Conservation (phyloP, 2,113 vertebrate species). For the Corvus hawaiiensis region DNA sequence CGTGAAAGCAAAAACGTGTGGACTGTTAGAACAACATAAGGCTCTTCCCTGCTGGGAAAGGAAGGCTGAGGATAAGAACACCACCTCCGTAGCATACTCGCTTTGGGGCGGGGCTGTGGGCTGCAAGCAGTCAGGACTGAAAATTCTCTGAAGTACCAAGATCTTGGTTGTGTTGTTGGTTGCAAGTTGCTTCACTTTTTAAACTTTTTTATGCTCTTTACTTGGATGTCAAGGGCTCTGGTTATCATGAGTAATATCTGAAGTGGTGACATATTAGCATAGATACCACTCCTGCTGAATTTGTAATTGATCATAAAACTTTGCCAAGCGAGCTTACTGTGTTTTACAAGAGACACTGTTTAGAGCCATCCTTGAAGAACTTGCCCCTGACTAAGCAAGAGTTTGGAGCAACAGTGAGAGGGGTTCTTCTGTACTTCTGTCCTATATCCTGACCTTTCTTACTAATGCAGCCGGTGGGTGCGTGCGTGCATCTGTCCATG, state of each 20-base stretch:
- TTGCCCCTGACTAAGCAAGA: neutral
- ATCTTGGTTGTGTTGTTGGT: neutral
- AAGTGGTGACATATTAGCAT: neutral
- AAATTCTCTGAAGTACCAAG: neutral
- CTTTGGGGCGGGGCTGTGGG: accelerated
- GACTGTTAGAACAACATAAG: neutral
- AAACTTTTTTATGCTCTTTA: neutral
- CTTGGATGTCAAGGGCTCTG: slow-evolving; percentile 13
- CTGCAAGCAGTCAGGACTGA: neutral
- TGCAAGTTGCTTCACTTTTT: neutral
- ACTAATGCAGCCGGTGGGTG: neutral
- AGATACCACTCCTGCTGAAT: neutral
- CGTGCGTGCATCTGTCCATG: neutral
- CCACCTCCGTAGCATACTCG: neutral
- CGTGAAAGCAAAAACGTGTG: neutral
- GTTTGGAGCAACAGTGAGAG: neutral
- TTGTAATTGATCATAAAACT: neutral
- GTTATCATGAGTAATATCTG: neutral
- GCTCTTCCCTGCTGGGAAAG: neutral
- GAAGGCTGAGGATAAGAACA: neutral
- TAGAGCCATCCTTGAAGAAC: neutral
- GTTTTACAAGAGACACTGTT: neutral
- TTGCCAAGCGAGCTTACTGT: neutral
- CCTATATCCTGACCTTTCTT: neutral
- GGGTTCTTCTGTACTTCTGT: neutral